These are phyloP conservation scores for Silurus glanis DNA, from an alignment of 2,113 vertebrate genomes.

Conservation along the genomic window DNA sequence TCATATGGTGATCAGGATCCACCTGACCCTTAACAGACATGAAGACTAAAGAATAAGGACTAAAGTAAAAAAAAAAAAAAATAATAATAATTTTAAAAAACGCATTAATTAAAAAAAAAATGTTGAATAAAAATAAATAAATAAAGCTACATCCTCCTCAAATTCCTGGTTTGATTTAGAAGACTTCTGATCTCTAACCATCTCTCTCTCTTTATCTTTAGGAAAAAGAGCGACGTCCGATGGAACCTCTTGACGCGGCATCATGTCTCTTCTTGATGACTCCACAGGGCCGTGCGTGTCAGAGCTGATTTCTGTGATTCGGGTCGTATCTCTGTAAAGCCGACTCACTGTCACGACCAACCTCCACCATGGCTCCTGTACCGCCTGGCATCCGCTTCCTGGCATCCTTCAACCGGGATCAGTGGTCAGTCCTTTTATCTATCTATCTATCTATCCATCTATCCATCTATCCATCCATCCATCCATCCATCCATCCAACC, in stretches of 20 bases:
- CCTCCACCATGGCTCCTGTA: constrained; percentile 65
- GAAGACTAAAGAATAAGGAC: background rate
- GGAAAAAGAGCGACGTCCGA: background rate
- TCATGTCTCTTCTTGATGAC: constrained; percentile 20
- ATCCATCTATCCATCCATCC: too few species aligned
- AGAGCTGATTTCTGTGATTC: constrained; percentile 34
- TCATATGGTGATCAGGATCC: background rate
- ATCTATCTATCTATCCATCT: background rate
- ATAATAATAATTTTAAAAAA: background rate
- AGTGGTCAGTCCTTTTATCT: constrained; percentile 65
- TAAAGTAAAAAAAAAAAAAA: background rate
- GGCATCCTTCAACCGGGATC: constrained; percentile 68
- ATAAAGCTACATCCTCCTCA: too few species aligned
- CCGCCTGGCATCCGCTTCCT: constrained; percentile 72
- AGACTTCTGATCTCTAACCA: background rate
- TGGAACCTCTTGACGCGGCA: background rate
- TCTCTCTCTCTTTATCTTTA: background rate
- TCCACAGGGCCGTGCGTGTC: constrained; percentile 6
- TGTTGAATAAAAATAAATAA: too few species aligned
- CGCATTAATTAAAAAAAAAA: background rate
- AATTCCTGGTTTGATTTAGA: background rate
- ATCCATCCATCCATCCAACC: too few species aligned
- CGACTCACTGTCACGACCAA: background rate
- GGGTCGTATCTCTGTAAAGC: background rate
- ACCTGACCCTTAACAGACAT: background rate